Base-by-base conservation (phyloP, 2,113 vertebrate species). In the Tenebrosternarchus preto region DNA sequence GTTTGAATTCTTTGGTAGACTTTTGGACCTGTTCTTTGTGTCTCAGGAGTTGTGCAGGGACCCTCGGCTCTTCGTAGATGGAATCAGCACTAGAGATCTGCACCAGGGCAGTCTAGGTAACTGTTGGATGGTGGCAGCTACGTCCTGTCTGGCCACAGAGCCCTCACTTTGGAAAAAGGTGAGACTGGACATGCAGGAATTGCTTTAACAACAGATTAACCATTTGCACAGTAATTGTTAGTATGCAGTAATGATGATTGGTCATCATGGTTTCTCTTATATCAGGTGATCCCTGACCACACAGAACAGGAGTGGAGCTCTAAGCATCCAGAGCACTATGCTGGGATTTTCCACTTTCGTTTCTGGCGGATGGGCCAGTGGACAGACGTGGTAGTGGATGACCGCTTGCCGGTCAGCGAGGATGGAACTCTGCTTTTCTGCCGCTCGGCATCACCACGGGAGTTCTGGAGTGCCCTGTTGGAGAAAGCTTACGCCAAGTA, bases 51-150 rank as follows among this genome's bases (percentile, higher is more conserved):
- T 94, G 33, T 93, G 92, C 80, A 93, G 91, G 72, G 92, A 94
- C 68, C 94, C 94, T n/a, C 90, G 90, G 17, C 89, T 94, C 69
- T 94, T 94, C 84, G 92, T 94, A 11, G 93, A 95, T 8, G 94
- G 94, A 74, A 93, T 95, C 82, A 95, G 94, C 87, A 92, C 94
- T 17, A 91, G 91, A 31, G 94, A 95, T 87, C 79, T 95, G 67
- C 92, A 95, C 85, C 94, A 95, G 80, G 94, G 94, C 80, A 94
- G 93, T 83, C 88, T 95, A 90, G 94, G 94, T 53, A 95, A 95
- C 89, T 95, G 94, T 88, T 95, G 94, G 94, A 94, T 95, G 92
- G 93, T 95, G 73, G 94, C 94, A 0, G 94, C 94, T 27, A 93
- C 92, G 75, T 95, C 94, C 53, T 95, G 94, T 70, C 74, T 95